Conservation (phyloP, 2,888 invertebrate genomes). For the Cloeon dipterum region DNA sequence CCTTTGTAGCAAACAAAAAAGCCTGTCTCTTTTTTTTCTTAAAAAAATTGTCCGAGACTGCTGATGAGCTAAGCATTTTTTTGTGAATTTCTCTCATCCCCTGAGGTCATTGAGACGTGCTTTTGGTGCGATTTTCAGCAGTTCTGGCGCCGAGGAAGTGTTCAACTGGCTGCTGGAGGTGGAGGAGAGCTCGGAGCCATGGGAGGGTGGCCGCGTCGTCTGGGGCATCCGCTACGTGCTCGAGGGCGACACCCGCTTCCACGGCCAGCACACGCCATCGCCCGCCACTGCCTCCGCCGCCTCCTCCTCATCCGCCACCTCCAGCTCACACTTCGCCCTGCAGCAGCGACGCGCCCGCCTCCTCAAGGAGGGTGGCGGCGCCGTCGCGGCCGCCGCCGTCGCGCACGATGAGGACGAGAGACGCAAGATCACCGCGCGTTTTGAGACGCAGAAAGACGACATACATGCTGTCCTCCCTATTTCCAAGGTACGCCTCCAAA, state of each 20-base stretch:
- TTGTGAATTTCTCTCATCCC: no score
- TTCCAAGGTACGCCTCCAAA: constrained; percentile 79
- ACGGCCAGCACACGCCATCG: constrained; percentile 3
- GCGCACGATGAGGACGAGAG: constrained; percentile 15
- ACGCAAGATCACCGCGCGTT: constrained; percentile 50
- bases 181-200: constrained; percentile 51
- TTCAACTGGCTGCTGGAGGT: constrained; percentile 85
- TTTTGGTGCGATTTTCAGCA: no score
- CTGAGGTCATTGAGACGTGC: no score
- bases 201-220: constrained; percentile 63
- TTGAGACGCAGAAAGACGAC: constrained; percentile 82
- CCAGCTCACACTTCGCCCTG: constrained; percentile 9
- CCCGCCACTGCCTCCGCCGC: not conserved
- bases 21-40: no score
- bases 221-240: constrained; percentile 60
- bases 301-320: constrained; percentile 1
- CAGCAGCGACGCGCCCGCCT: not conserved
- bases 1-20: no score
- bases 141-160: constrained; percentile 38
- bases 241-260: constrained; percentile 7
- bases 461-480: constrained; percentile 84
- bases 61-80: no score
- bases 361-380: constrained; percentile 10
- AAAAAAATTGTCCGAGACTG: no score
- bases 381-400: no score